These are phyloP conservation scores for Heteromyza rotundicornis DNA, from an alignment of 2,888 invertebrate genomes.

Conservation along the genomic window DNA sequence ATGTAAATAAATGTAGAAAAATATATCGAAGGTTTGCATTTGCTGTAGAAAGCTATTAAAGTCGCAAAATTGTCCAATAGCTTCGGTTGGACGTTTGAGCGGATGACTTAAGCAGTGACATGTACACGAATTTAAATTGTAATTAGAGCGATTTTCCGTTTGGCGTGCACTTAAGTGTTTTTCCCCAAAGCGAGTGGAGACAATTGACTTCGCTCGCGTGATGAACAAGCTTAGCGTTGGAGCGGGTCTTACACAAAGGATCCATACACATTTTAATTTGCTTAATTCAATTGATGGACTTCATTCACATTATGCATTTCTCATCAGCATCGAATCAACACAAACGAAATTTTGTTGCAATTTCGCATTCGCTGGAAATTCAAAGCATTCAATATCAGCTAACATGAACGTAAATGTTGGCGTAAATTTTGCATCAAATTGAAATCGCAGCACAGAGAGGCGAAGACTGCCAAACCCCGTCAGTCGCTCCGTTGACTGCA, in stretches of 20 bases:
- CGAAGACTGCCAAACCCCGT: not conserved
- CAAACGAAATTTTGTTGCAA: constrained; percentile 8
- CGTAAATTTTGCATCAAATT: not conserved
- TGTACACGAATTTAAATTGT: constrained; percentile 18
- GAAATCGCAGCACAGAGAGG: not conserved
- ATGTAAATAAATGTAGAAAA: constrained; percentile 13
- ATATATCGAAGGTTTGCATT: too few species aligned
- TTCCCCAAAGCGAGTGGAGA: constrained; percentile 4
- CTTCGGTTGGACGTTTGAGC: too few species aligned
- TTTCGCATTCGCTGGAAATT: too few species aligned
- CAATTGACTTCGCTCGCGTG: constrained; percentile 38
- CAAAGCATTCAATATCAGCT: too few species aligned
- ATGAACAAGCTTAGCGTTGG: not conserved
- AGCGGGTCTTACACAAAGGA: constrained; percentile 18
- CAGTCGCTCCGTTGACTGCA: not conserved
- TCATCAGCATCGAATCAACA: not conserved
- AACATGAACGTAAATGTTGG: not conserved
- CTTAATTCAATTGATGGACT: constrained; percentile 10
- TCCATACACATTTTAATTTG: constrained; percentile 13
- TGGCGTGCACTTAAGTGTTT: constrained; percentile 13
- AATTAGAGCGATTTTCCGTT: constrained; percentile 23
- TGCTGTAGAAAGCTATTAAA: too few species aligned
- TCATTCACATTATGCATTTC: not conserved
- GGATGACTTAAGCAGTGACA: not conserved
- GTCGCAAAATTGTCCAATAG: too few species aligned